Base-by-base conservation (phyloP, 2,888 invertebrate genomes). In the Glyphotaelius pellucidus region DNA sequence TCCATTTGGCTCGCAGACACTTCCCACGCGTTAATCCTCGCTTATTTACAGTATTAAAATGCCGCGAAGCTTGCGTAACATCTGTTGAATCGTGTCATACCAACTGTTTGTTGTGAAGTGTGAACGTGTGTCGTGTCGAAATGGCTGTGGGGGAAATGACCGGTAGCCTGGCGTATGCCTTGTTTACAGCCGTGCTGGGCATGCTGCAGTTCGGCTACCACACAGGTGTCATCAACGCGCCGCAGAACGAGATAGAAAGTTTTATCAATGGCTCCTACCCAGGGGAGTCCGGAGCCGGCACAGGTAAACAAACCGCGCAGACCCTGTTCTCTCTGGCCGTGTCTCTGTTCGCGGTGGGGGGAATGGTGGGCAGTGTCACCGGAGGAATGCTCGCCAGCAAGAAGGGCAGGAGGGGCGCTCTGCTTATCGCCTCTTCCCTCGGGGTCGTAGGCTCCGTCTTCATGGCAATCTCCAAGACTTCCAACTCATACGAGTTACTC, bases 281-380 rank as follows among this genome's bases (percentile, higher is more conserved):
- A 81, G 95, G 96, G 38, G 95, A 96, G 92, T 80, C 81, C 30
- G 92, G 93, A 11, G 86, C 79, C n/a, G 92, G 92, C 38, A 95
- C 95, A 92, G 94, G 94, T 31, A 94, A 95, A 85, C 95, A 95
- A 47, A 94, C 95, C 87, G 95, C 96, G 52, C 95, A 96, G 92
- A 94, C 96, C 80, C 94, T 97, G 92, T 97, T 97, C 95, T 96
- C 97, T 91, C 95, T 98, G 92, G 97, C 97, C 47, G 98, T 98
- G 91, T 97, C 97, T 93, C 97, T 98, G 93, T 98, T 98, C 94
- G 97, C 98, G 89, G 96, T 98, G 86, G 98, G 98, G 32, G 98
- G 98, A 52, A 97, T 98, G 97, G 95, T 97, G 81, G 98, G 98
- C 38, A 98, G 98, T 90, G 97, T 98, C 81, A 95, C 97, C 88